These are phyloP conservation scores for Synaphobranchus kaupii DNA, from an alignment of 2,797 vertebrate genomes.

Conservation along the genomic window DNA sequence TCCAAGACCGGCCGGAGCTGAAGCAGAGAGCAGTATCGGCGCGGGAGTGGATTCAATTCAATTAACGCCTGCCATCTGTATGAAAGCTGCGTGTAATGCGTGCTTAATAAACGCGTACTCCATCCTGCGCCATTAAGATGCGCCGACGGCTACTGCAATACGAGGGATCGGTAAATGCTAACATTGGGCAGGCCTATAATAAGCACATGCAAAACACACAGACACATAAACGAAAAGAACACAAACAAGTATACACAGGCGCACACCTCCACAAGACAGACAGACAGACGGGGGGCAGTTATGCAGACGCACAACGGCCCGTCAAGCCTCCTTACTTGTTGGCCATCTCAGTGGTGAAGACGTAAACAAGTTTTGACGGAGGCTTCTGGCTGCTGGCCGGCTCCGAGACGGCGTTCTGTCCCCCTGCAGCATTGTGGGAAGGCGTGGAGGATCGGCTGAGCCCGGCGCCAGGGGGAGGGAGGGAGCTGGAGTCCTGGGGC, in stretches of 20 bases:
- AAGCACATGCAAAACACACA: too few relatives aligned
- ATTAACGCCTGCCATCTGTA: not conserved
- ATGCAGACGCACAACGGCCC: not conserved
- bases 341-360: conserved; percentile 99
- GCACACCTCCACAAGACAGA: not conserved
- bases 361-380: conserved; percentile 93
- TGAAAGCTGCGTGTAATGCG: too few relatives aligned
- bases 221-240: not conserved
- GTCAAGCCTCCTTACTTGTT: conserved; percentile 88
- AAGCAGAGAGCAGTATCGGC: too few relatives aligned
- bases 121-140: too few relatives aligned
- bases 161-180: too few relatives aligned
- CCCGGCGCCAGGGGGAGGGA: conserved; percentile 87
- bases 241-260: not conserved
- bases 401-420: conserved; percentile 83
- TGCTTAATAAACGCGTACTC: too few relatives aligned
- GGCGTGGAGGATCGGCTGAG: conserved; percentile 93
- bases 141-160: too few relatives aligned
- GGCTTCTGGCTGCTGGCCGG: conserved; percentile 86
- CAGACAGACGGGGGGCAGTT: not conserved
- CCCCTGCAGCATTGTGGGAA: conserved; percentile 85
- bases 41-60: too few relatives aligned
- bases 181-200: too few relatives aligned
- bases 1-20: not conserved
- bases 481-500: conserved; percentile 89